Percentiles rank a stretch among this genome's conserved stretches.
These are phyloP conservation scores for Numida meleagris DNA, from an alignment of 2,113 vertebrate genomes.

Conservation along the genomic window DNA sequence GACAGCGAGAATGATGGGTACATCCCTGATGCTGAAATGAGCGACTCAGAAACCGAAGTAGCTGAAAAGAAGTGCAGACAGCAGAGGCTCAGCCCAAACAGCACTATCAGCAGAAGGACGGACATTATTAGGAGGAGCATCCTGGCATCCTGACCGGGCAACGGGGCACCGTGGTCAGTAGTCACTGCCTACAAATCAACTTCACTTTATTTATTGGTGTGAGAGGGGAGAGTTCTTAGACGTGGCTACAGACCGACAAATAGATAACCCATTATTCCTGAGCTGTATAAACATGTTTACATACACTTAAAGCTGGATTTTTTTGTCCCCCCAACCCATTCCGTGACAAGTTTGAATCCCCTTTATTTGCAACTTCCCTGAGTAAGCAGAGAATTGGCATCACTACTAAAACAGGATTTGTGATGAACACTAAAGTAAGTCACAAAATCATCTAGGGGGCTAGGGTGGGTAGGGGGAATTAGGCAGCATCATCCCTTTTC, in stretches of 20 bases:
- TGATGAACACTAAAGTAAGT: constrained; percentile 52
- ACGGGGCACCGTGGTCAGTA: not conserved
- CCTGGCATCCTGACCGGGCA: constrained; percentile 87
- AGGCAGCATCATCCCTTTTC: not conserved
- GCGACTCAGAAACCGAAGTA: constrained; percentile 83
- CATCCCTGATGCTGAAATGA: constrained; percentile 77
- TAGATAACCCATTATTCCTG: constrained; percentile 18
- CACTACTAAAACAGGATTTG: constrained; percentile 1
- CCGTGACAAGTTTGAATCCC: constrained; percentile 40
- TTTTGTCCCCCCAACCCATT: not conserved
- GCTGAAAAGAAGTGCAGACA: constrained; percentile 85
- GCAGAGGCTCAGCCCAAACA: constrained; percentile 82
- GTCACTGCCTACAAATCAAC: constrained; percentile 36
- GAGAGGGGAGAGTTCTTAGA: constrained; percentile 28
- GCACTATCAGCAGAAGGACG: constrained; percentile 82
- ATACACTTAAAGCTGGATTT: constrained; percentile 69
- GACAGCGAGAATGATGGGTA: constrained; percentile 85
- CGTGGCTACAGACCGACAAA: not conserved
- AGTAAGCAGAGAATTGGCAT: constrained; percentile 47
- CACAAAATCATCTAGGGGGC: constrained; percentile 4
- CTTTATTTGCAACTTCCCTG: constrained; percentile 54
- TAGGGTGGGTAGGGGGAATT: not conserved
- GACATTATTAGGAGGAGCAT: constrained; percentile 92
- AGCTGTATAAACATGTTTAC: constrained; percentile 72
- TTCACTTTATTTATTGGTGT: constrained; percentile 9